Base-by-base conservation (phyloP, 2,113 vertebrate species). In the Perca flavescens region DNA sequence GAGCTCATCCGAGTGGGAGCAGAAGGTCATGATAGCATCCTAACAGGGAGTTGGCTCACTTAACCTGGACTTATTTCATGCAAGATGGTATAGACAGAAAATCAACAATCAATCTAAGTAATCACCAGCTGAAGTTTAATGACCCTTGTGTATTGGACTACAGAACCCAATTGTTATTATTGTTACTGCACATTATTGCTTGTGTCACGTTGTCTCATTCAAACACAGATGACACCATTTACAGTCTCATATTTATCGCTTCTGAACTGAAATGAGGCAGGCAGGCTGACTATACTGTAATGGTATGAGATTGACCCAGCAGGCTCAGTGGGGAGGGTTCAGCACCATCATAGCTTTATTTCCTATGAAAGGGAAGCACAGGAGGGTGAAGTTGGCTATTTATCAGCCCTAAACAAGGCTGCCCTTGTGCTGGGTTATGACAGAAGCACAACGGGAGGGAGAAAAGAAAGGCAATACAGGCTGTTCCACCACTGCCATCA, bases 1-100 rank as follows among this genome's bases (percentile, higher is more conserved):
- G 83, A 68, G 81, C 72, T 82, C 83, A 75, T 70, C 71, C 64
- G 61, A 82, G 84, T 66, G 54, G 82, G 85, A 79, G 83, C 66
- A 84, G 36, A 76, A 82, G 81, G 60, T 83, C 73, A 77, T 80
- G 61, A 86, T 61, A 68, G 70, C 85, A 80, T 71, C 68, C 78
- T 74, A 79, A 76, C 71, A 54, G 66, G 71, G 64, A 79, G 81
- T 80, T 64, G 75, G 22, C 60, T 49, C 82, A 80, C 74, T 87
- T 88, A 83, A 82, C 69, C 77, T 75, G 71, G 58, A 47, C 25
- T 52, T 75, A 84, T 87, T 85, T 88, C 73, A 73, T 60, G 63
- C 76, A 57, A 80, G 74, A 78, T 52, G 43, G n/a, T 79, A 73
- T 47, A n/a, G 79, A 86, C 54, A 71, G 56, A 84, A 89, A 82